A percentile compares a stretch with the other conserved stretches of the same genome.
Evolutionary conservation across 53 echinoderm and acorn worm species (phyloP).

Genomic region (Holothuria leucospilota): DNA sequence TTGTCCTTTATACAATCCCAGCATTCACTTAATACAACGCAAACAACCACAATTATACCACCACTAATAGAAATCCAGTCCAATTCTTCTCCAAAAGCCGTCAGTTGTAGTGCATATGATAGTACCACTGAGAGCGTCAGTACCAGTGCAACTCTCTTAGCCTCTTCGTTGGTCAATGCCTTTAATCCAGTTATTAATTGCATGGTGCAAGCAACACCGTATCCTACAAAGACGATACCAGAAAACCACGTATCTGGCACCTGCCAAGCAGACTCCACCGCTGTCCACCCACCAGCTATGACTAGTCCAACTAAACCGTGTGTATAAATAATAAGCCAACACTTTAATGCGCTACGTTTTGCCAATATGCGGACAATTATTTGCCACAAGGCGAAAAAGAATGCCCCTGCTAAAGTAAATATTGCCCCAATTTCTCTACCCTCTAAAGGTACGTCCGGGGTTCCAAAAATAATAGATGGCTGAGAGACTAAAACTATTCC

Average conservation of each 20-base stretch:
- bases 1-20: neutral
- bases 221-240: neutral
- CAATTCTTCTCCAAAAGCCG: neutral
- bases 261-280: conserved; percentile 1
- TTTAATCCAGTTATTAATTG: neutral
- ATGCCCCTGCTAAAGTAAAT: neutral
- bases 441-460: too few relatives aligned
- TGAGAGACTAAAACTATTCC: neutral
- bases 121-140: neutral
- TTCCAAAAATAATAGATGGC: neutral
- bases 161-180: neutral
- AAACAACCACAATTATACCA: neutral
- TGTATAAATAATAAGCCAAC: neutral
- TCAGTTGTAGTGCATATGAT: conserved; percentile 2
- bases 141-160: neutral
- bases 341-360: neutral
- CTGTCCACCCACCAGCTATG: neutral
- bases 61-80: neutral
- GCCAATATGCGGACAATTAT: neutral
- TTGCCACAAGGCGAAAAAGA: neutral
- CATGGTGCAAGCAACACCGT: neutral
- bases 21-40: neutral
- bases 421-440: neutral
- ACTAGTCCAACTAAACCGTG: neutral
- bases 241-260: neutral